phyloP scores from a whole-genome alignment of 2,797 vertebrate species.

The Chrysocyon brachyurus region DNA sequence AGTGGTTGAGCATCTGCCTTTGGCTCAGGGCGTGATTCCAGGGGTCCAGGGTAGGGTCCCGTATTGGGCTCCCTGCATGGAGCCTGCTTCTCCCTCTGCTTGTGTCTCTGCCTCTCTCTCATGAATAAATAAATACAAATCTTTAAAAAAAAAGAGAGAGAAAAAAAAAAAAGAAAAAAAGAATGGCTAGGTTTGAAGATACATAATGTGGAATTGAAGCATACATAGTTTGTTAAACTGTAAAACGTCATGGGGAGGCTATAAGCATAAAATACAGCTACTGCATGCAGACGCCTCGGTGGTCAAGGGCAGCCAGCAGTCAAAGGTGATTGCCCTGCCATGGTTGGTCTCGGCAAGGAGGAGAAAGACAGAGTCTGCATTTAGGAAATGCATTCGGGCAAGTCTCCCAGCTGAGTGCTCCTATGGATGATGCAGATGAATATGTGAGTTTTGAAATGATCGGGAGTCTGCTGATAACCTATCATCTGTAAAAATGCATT shows the following conservation, averaged over 20 bases:
- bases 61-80: too few relatives aligned
- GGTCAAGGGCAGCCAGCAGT: background rate
- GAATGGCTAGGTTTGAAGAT: background rate
- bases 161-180: too few relatives aligned
- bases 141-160: too few relatives aligned
- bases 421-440: slow-evolving; percentile 65
- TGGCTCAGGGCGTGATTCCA: too few relatives aligned
- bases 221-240: background rate
- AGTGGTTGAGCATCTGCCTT: too few relatives aligned
- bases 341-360: background rate
- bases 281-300: background rate
- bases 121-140: too few relatives aligned
- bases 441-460: slow-evolving; percentile 52
- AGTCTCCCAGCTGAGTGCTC: background rate
- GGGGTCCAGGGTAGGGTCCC: too few relatives aligned
- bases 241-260: background rate
- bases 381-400: slow-evolving; percentile 53
- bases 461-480: slow-evolving; percentile 40
- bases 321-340: background rate
- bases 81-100: too few relatives aligned
- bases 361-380: slow-evolving; percentile 36
- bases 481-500: slow-evolving; percentile 56
- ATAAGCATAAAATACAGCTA: background rate
- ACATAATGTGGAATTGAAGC: background rate
- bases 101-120: too few relatives aligned